Evolutionary conservation across 2,888 invertebrate species (phyloP), one percentile per base, ranked within the genome.

Genomic region (Silvanus unidentatus): DNA sequence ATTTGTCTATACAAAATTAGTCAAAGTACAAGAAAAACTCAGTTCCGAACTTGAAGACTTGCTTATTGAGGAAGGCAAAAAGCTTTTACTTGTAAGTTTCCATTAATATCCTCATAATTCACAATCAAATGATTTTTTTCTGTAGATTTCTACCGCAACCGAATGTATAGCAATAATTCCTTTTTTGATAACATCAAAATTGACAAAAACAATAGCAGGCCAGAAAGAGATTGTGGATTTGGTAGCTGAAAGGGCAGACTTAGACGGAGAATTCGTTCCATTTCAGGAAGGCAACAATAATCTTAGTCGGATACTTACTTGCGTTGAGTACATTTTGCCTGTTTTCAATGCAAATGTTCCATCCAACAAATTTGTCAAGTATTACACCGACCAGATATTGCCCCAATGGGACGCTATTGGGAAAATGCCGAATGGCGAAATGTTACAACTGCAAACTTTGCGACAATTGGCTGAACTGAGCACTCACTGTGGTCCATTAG

Each of bases 151-250:
- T 16, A 89, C 87, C 10, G 90, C 91, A 27, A 90, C 91, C 57
- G 96, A 97, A 73, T 95, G 96, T 73, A 84, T 90, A 59, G 79
- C 84, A 49, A 82, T 96, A 47, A 90, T 97, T 86, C 85, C 85
- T 38, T 79, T 94, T 54, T 74, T 97, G 57, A 82, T 85, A 16
- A 81, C 84, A 72, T 86, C 95, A 8, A 84, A 86, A 67, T 76
- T 89, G 38, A 87, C 90, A 39, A 85, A 85, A 55, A 88, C 91
- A 5, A 78, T 89, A 10, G 77, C 78, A 38, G 95, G 95, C 2
- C 89, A 94, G 64, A 87, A 89, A 55, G 89, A 92, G 68, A 74
- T 97, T 22, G 82, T 94, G 8, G 86, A 90, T 56, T 80, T 95
- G 53, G 84, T 94, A 9, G 82, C 85, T 11, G 88, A 91, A 53